Conservation (phyloP, 1,140 invertebrate genomes). For the Cryptotermes secundus region DNA sequence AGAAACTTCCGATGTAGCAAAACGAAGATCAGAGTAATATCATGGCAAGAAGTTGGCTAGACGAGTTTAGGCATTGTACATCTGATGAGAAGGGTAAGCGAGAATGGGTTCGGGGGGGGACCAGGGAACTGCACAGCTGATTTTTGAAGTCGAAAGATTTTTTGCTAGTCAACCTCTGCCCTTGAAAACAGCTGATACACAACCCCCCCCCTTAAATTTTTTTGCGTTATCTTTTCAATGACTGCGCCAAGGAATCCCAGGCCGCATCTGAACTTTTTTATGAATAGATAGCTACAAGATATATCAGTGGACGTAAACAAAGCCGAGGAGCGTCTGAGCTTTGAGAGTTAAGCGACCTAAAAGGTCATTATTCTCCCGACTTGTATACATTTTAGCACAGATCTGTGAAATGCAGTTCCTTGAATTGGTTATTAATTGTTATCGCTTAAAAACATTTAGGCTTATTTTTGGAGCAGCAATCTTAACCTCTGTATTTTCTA, state of each 20-base stretch:
- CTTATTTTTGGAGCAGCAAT: no score
- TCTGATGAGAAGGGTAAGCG: not conserved
- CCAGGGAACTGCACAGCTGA: not conserved
- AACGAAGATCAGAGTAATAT: not conserved
- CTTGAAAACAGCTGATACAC: not conserved
- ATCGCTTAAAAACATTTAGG: no score
- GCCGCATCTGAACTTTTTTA: not conserved
- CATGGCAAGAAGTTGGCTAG: not conserved
- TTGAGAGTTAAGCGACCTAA: no score
- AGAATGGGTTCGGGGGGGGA: not conserved
- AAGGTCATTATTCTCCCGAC: no score
- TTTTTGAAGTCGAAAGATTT: slow-evolving; percentile 1
- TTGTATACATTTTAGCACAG: no score
- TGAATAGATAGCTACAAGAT: not conserved
- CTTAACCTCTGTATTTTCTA: no score
- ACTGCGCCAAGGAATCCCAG: not conserved
- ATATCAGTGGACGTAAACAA: not conserved
- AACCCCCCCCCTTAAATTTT: not conserved
- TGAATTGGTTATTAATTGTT: no score
- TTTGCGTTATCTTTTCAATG: not conserved
- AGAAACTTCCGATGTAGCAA: not conserved
- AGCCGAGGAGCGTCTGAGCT: not conserved
- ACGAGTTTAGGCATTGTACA: not conserved
- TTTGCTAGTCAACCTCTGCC: not conserved
- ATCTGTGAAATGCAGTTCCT: no score